Percentiles rank a stretch among this genome's conserved stretches.
Evolutionary conservation across 2,888 invertebrate species (phyloP).

Genomic region (Lagria hirta): DNA sequence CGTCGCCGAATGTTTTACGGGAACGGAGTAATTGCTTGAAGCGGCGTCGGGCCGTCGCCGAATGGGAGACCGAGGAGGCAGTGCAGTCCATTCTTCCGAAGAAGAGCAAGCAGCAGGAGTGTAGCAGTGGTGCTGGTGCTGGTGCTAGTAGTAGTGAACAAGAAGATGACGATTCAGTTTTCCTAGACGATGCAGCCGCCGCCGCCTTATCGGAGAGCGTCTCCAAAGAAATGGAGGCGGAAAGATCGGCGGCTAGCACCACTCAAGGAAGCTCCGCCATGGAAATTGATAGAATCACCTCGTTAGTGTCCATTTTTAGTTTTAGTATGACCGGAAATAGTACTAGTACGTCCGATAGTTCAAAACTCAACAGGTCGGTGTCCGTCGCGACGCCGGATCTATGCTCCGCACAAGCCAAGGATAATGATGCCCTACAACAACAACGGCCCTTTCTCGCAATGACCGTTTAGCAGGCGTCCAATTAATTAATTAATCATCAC

Average conservation of each 20-base stretch:
- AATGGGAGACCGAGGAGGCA: conserved; percentile 60
- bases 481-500: conserved; percentile 4
- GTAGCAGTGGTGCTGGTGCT: too few species aligned
- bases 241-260: conserved; percentile 9
- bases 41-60: conserved; percentile 55
- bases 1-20: conserved; percentile 46
- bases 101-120: conserved; percentile 48
- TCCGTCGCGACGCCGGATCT: conserved; percentile 59
- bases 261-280: conserved; percentile 46
- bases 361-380: conserved; percentile 53
- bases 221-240: conserved; percentile 37
- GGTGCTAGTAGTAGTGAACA: too few species aligned
- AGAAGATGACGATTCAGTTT: conserved; percentile 51
- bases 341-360: conserved; percentile 49
- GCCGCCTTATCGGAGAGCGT: conserved; percentile 51
- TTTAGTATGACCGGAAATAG: conserved; percentile 53
- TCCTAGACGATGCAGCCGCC: conserved; percentile 55
- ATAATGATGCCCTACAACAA: conserved; percentile 52
- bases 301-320: conserved; percentile 61
- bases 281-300: conserved; percentile 63
- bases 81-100: conserved; percentile 59
- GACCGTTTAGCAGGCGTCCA: conserved; percentile 54
- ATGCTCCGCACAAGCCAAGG: conserved; percentile 60
- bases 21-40: conserved; percentile 51
- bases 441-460: conserved; percentile 59